phyloP scores from a whole-genome alignment of 2,888 invertebrate genomes.

The Luffia ferchaultella region DNA sequence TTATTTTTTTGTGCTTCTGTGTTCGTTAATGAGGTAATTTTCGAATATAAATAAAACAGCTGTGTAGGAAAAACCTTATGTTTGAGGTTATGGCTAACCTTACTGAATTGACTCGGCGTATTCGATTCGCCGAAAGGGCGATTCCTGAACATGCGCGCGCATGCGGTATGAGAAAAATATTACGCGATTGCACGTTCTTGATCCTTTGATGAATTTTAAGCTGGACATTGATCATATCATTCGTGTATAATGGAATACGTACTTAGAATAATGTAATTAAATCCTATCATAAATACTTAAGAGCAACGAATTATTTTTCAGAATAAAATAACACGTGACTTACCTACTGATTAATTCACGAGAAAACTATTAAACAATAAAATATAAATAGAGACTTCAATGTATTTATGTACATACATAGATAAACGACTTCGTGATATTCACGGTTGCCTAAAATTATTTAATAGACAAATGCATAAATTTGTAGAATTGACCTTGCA shows the following conservation, averaged over 20 bases:
- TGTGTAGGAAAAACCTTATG: constrained; percentile 43
- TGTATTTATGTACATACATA: background rate
- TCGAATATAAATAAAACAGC: constrained; percentile 38
- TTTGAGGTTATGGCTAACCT: constrained; percentile 56
- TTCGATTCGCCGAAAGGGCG: constrained; percentile 41
- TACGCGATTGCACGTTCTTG: constrained; percentile 26
- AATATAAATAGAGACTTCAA: too few relatives aligned
- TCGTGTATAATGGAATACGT: too few relatives aligned
- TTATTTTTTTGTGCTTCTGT: constrained; percentile 16
- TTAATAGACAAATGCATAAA: background rate
- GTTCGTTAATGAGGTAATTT: constrained; percentile 20
- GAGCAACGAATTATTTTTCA: too few relatives aligned
- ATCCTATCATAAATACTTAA: too few relatives aligned
- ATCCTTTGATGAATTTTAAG: constrained; percentile 27
- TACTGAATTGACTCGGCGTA: constrained; percentile 45
- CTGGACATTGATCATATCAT: too few relatives aligned
- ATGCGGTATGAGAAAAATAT: constrained; percentile 15
- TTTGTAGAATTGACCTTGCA: background rate
- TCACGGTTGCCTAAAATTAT: background rate
- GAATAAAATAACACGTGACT: too few relatives aligned
- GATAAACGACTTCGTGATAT: background rate
- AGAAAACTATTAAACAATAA: too few relatives aligned
- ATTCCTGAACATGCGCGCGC: constrained; percentile 46
- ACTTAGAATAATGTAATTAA: too few relatives aligned
- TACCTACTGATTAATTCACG: too few relatives aligned